phyloP scores from a whole-genome alignment of 2,888 invertebrate genomes.

The Limnephilus rhombicus region DNA sequence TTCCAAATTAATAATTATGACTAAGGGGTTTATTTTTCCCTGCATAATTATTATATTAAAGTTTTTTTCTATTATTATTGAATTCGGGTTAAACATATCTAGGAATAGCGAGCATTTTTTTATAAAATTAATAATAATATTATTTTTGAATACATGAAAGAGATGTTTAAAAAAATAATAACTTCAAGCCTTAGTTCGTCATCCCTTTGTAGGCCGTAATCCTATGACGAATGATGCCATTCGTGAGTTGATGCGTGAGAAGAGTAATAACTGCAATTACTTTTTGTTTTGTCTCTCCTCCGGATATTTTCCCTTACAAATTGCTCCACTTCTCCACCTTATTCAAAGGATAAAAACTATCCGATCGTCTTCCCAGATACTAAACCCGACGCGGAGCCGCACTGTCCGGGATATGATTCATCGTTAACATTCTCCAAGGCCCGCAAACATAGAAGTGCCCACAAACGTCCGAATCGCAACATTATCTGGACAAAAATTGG shows the following conservation, averaged over 20 bases:
- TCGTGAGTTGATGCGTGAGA: constrained; percentile 44
- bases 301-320: constrained; percentile 60
- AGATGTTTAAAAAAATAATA: too few species aligned
- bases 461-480: background rate
- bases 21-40: too few species aligned
- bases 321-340: constrained; percentile 59
- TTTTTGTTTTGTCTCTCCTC: constrained; percentile 64
- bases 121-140: too few species aligned
- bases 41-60: too few species aligned
- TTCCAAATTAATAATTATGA: too few species aligned
- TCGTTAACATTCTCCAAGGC: constrained; percentile 23
- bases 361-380: constrained; percentile 14
- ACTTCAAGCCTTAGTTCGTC: background rate
- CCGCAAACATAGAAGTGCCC: background rate
- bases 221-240: constrained; percentile 60
- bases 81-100: too few species aligned
- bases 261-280: constrained; percentile 63
- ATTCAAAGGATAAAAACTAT: constrained; percentile 40
- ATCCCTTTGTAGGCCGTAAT: constrained; percentile 51
- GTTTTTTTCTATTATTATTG: too few species aligned
- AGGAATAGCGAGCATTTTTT: too few species aligned
- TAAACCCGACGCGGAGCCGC: constrained; percentile 27
- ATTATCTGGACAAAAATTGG: background rate
- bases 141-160: background rate
- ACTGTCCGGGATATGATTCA: constrained; percentile 26